A percentile compares a stretch with the other conserved stretches of the same genome.
Evolutionary conservation across 2,888 invertebrate species (phyloP).

Genomic region (Tipula vernalis): DNA sequence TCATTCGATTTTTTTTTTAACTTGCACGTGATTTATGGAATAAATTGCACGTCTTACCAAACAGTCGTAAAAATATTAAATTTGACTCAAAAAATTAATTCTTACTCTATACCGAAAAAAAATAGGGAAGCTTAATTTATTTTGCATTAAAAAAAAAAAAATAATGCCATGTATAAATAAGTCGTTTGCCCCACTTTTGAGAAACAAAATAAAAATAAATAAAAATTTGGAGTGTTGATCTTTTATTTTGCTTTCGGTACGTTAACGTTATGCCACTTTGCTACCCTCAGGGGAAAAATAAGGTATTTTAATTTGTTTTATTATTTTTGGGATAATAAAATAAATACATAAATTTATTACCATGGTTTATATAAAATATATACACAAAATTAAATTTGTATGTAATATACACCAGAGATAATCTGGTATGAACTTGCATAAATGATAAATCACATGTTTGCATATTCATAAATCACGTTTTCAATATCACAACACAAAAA

Average conservation of each 20-base stretch:
- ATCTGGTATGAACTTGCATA: background rate
- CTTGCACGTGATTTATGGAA: background rate
- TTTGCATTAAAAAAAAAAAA: background rate
- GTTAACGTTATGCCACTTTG: background rate
- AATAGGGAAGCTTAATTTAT: background rate
- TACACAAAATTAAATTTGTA: background rate
- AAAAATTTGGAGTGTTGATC: background rate
- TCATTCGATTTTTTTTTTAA: background rate
- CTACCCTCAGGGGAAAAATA: background rate
- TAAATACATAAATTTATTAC: background rate
- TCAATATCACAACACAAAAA: background rate
- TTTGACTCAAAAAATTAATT: background rate
- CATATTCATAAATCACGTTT: background rate
- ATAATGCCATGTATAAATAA: background rate
- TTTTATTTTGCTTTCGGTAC: background rate
- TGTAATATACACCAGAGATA: background rate
- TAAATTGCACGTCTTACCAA: background rate
- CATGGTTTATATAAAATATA: background rate
- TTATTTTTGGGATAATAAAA: slow-evolving; percentile 4
- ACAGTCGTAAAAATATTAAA: background rate
- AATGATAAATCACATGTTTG: background rate
- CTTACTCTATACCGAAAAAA: background rate
- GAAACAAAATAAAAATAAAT: background rate
- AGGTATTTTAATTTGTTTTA: background rate
- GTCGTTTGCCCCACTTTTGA: background rate